Percentiles rank a stretch among this genome's conserved stretches.
Conservation (phyloP, 2,113 vertebrate species). For the Glaucomys volans region DNA sequence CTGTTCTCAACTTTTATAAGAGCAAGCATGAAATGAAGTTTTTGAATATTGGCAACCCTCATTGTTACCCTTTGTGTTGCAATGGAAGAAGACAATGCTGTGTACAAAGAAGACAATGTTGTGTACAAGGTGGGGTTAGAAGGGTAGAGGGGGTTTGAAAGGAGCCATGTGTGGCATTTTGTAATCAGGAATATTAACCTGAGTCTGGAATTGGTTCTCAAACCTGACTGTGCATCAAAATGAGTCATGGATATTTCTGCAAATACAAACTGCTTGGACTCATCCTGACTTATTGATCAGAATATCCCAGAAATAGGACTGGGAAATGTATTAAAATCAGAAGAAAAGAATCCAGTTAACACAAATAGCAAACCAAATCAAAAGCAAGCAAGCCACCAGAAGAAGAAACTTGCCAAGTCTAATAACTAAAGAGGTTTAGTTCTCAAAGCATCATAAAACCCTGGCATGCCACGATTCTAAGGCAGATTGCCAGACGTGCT, state of each 20-base stretch:
- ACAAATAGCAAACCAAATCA: neutral
- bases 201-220: neutral
- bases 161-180: neutral
- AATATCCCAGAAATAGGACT: neutral
- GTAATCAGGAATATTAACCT: neutral
- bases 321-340: neutral
- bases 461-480: neutral
- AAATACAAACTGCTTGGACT: neutral
- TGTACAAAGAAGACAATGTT: accelerated
- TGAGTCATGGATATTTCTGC: neutral
- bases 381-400: neutral
- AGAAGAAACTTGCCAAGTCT: neutral
- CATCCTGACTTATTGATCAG: neutral
- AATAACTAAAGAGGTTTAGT: neutral
- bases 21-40: constrained; percentile 8
- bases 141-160: too few species aligned
- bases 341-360: neutral
- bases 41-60: neutral
- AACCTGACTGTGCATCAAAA: neutral
- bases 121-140: neutral
- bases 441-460: neutral
- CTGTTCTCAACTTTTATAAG: constrained; percentile 52
- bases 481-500: neutral
- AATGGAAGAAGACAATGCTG: neutral
- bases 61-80: neutral